A percentile compares a stretch with the other conserved stretches of the same genome.
phyloP scores from a whole-genome alignment of 2,113 vertebrate genomes.

The Perca fluviatilis region DNA sequence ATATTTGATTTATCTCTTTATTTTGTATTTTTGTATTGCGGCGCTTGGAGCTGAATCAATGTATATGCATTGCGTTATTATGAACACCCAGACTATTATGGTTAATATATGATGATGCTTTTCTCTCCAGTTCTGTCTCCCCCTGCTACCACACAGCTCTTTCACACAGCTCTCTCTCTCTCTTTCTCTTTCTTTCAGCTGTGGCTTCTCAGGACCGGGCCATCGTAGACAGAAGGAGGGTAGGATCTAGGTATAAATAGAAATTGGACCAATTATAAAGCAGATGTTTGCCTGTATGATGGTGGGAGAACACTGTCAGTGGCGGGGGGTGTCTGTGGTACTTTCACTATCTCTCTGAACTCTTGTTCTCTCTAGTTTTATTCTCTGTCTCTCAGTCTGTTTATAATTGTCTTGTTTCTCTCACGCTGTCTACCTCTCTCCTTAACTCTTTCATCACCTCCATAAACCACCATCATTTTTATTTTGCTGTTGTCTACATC shows the following conservation, averaged over 20 bases:
- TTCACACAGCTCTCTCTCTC: neutral
- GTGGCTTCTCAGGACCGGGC: constrained; percentile 68
- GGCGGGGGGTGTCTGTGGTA: constrained; percentile 49
- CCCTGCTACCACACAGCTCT: constrained; percentile 33
- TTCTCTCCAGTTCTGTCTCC: constrained; percentile 43
- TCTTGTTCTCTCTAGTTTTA: constrained; percentile 53
- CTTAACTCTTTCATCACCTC: constrained; percentile 5
- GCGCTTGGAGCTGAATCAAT: constrained; percentile 13
- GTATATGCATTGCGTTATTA: constrained; percentile 19
- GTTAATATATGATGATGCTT: constrained; percentile 65
- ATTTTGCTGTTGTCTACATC: neutral
- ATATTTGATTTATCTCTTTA: constrained; percentile 18
- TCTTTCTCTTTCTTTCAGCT: constrained; percentile 54
- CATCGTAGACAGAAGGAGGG: constrained; percentile 74
- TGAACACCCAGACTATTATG: constrained; percentile 50
- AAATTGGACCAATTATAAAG: constrained; percentile 82
- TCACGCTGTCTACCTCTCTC: constrained; percentile 17
- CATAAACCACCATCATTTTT: no score
- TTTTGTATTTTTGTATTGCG: constrained; percentile 25
- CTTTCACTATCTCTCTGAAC: constrained; percentile 54
- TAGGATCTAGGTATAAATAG: constrained; percentile 83
- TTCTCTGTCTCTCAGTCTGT: constrained; percentile 34
- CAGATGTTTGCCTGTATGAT: constrained; percentile 75
- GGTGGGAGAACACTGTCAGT: constrained; percentile 60
- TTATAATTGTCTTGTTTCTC: constrained; percentile 12